Conservation (phyloP, 2,113 vertebrate species). For the Hiodon alosoides region DNA sequence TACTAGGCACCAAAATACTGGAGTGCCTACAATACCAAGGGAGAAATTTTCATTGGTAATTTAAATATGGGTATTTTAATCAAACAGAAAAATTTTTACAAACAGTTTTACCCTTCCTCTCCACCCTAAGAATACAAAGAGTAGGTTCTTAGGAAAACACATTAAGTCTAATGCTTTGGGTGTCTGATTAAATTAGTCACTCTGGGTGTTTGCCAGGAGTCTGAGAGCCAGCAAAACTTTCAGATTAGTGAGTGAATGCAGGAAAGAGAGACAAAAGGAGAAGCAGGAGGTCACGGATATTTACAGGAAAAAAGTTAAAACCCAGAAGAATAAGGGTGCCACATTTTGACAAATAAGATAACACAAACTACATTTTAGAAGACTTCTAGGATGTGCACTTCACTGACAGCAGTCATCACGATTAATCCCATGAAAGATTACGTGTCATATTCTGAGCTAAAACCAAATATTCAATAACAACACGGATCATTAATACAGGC, state of each 20-base stretch:
- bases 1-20: no score
- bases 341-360: no score
- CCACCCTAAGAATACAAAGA: neutral
- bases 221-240: constrained; percentile 13
- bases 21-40: no score
- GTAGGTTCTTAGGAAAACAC: constrained; percentile 4
- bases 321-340: no score
- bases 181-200: constrained; percentile 13
- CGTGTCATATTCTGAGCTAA: neutral
- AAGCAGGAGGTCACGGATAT: neutral
- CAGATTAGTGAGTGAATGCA: neutral
- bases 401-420: neutral
- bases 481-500: no score
- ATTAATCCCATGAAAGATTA: neutral
- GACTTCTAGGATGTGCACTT: no score
- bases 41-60: constrained; percentile 1
- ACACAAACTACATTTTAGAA: no score
- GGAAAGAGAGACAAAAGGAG: neutral
- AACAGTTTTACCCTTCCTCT: neutral
- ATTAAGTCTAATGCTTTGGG: neutral
- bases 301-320: no score
- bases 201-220: constrained; percentile 12
- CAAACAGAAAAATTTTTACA: neutral
- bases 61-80: constrained; percentile 4
- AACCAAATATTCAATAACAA: no score